Conservation (phyloP, 2,113 vertebrate species). For the Macquaria ambigua region DNA sequence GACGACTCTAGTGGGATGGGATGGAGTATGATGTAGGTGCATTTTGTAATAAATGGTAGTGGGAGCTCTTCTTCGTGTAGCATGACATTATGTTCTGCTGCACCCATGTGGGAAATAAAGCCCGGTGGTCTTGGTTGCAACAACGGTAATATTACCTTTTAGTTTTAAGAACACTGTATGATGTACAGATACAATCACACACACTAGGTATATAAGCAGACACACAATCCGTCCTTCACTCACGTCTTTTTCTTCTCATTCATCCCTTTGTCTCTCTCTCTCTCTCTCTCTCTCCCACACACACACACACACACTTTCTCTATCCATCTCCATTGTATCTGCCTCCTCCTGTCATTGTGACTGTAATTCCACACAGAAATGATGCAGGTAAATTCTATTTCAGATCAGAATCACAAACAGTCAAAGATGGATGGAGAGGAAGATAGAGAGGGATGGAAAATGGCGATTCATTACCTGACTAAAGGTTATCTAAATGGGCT, state of each 20-base stretch:
- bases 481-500: slow-evolving; percentile 68
- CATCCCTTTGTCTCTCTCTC: background rate
- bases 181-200: background rate
- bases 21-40: background rate
- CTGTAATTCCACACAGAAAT: slow-evolving; percentile 57
- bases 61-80: background rate
- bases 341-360: slow-evolving; percentile 43
- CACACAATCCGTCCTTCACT: background rate
- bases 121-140: background rate
- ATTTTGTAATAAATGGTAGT: slow-evolving; percentile 6
- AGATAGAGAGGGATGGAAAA: slow-evolving; percentile 53
- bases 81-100: background rate
- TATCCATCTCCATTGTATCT: slow-evolving; percentile 55
- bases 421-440: slow-evolving; percentile 61
- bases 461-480: slow-evolving; percentile 67
- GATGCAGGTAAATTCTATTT: slow-evolving; percentile 70
- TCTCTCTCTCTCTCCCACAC: background rate
- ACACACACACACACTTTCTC: background rate
- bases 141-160: background rate
- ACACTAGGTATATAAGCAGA: background rate
- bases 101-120: background rate
- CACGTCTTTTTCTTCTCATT: background rate
- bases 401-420: slow-evolving; percentile 60
- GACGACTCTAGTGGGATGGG: background rate
- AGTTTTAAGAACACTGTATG: background rate